Conservation (phyloP, 2,113 vertebrate species). For the Gopherus evgoodei region DNA sequence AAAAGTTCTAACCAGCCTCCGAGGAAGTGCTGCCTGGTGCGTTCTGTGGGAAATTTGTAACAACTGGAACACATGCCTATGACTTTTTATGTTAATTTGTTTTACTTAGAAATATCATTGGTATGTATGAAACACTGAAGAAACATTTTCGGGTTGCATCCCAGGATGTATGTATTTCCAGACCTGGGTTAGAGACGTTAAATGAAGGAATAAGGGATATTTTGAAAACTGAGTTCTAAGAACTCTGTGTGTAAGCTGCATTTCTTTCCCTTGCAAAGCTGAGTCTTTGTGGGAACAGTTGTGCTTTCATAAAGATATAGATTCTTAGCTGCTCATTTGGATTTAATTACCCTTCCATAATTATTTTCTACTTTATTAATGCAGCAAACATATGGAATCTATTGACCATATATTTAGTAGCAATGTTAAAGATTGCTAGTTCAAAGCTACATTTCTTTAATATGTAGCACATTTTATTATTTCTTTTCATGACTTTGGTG, state of each 20-base stretch:
- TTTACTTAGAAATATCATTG: conserved; percentile 1
- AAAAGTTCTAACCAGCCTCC: not conserved
- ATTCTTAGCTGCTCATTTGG: not conserved
- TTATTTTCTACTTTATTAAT: not conserved
- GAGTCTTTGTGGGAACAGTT: not conserved
- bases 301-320: not conserved
- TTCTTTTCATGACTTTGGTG: fast-evolving
- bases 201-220: not conserved
- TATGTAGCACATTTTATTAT: not conserved
- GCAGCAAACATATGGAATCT: not conserved
- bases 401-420: not conserved
- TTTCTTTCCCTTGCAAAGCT: not conserved
- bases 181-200: not conserved
- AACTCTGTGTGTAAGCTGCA: not conserved
- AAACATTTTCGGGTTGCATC: not conserved
- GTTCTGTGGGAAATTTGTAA: conserved; percentile 36
- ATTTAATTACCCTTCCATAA: not conserved
- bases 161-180: not conserved
- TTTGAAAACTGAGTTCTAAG: conserved; percentile 11
- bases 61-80: conserved; percentile 10
- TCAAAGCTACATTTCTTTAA: not conserved
- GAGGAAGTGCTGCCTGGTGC: conserved; percentile 50
- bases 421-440: not conserved
- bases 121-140: not conserved
- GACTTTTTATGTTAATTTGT: not conserved